These are phyloP conservation scores for Thermophis baileyi DNA, from an alignment of 2,113 vertebrate species.

Conservation along the genomic window DNA sequence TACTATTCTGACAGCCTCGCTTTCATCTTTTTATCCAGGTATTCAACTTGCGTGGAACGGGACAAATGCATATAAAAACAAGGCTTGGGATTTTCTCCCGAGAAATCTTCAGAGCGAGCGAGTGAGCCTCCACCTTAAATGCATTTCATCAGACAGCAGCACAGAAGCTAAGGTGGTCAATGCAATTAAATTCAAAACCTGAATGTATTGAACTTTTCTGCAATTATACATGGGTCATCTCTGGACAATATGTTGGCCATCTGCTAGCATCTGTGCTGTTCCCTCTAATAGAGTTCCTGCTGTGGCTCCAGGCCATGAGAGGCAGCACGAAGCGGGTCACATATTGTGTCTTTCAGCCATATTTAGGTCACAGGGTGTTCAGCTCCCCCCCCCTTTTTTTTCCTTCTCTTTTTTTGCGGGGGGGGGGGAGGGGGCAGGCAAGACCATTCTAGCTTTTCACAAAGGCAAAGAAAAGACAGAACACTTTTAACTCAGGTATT, in stretches of 20 bases:
- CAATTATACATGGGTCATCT: slow-evolving; percentile 92
- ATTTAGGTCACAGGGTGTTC: slow-evolving; percentile 90
- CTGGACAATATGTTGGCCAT: slow-evolving; percentile 97
- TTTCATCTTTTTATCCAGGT: slow-evolving; percentile 49
- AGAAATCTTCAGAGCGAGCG: slow-evolving; percentile 8
- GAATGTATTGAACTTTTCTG: slow-evolving; percentile 87
- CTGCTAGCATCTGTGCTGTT: slow-evolving; percentile 92
- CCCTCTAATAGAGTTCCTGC: slow-evolving; percentile 86
- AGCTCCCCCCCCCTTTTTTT: too few relatives aligned
- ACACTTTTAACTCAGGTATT: slow-evolving; percentile 63
- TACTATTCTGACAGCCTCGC: slow-evolving; percentile 44
- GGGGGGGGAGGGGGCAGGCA: slow-evolving; percentile 55
- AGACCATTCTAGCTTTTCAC: slow-evolving; percentile 78
- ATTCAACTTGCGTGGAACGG: slow-evolving; percentile 30
- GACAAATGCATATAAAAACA: slow-evolving; percentile 31
- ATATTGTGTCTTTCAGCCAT: slow-evolving; percentile 96
- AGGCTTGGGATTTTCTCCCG: slow-evolving; percentile 35
- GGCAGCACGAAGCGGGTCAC: slow-evolving; percentile 89
- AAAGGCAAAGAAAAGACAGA: slow-evolving; percentile 76
- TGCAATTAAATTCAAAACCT: slow-evolving; percentile 88
- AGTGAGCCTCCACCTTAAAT: slow-evolving; percentile 80
- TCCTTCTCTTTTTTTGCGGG: not conserved
- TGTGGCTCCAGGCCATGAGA: slow-evolving; percentile 81
- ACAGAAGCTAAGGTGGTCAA: slow-evolving; percentile 79
- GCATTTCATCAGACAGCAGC: slow-evolving; percentile 70